Conservation (phyloP, 2,888 invertebrate species). For the Drosophila austrosaltans region DNA sequence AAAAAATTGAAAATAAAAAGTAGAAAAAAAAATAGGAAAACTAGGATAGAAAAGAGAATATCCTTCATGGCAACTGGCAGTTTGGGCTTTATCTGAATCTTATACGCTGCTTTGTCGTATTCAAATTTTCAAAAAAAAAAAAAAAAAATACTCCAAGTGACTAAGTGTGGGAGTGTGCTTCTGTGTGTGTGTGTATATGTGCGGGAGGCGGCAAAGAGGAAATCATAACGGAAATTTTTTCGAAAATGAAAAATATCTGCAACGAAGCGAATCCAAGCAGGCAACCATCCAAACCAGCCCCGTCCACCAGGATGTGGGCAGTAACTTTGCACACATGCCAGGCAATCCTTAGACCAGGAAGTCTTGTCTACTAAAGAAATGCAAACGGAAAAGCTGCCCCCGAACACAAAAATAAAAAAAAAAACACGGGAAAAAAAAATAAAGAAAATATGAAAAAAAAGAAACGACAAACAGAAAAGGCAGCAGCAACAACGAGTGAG, state of each 20-base stretch:
- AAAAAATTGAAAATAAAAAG: constrained; percentile 6
- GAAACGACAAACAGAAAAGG: too few species aligned
- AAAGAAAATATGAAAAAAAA: neutral
- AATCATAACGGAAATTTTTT: constrained; percentile 79
- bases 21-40: constrained; percentile 2
- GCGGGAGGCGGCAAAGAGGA: constrained; percentile 50
- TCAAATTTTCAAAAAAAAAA: constrained; percentile 63
- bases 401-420: neutral
- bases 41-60: constrained; percentile 17
- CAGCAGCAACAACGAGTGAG: neutral
- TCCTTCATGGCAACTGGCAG: constrained; percentile 46
- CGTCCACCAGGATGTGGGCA: constrained; percentile 60
- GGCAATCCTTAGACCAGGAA: constrained; percentile 55
- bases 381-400: constrained; percentile 46
- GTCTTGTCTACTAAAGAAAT: constrained; percentile 58
- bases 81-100: constrained; percentile 72
- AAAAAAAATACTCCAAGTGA: constrained; percentile 16
- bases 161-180: constrained; percentile 13
- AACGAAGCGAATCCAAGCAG: constrained; percentile 30
- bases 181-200: constrained; percentile 14
- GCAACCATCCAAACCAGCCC: constrained; percentile 7
- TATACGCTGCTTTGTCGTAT: constrained; percentile 66
- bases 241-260: constrained; percentile 66
- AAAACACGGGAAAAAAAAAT: neutral
- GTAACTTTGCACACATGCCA: constrained; percentile 71